Conservation (phyloP, 1,140 invertebrate species). For the Hetaerina americana region DNA sequence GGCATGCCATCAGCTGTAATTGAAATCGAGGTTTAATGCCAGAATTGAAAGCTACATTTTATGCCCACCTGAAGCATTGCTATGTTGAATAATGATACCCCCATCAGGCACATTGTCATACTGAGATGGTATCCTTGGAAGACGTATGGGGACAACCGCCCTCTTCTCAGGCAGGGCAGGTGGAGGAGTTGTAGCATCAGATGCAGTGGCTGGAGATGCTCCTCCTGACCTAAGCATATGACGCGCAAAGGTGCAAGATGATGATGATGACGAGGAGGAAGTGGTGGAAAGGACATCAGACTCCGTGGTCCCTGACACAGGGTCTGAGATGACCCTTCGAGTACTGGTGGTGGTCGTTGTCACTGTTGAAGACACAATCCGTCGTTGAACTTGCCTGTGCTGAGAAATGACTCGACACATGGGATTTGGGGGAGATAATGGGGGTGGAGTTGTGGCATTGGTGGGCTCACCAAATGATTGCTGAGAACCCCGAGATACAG, state of each 20-base stretch:
- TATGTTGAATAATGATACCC: constrained; percentile 18
- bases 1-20: too few relatives aligned
- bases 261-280: neutral
- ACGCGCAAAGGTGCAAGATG: neutral
- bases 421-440: neutral
- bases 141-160: constrained; percentile 33
- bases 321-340: neutral
- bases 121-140: constrained; percentile 49
- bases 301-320: neutral
- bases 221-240: neutral
- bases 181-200: constrained; percentile 23
- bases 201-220: neutral
- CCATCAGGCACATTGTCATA: constrained; percentile 54
- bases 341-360: neutral
- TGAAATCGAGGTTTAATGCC: too few relatives aligned
- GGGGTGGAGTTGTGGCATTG: neutral
- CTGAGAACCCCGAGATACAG: neutral
- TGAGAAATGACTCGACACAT: neutral
- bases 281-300: neutral
- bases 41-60: neutral
- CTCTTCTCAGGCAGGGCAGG: constrained; percentile 52
- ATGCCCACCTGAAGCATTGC: neutral
- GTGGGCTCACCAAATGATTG: neutral
- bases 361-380: neutral
- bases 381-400: neutral